Conservation (phyloP, 1,140 invertebrate species). For the Vanessa atalanta region DNA sequence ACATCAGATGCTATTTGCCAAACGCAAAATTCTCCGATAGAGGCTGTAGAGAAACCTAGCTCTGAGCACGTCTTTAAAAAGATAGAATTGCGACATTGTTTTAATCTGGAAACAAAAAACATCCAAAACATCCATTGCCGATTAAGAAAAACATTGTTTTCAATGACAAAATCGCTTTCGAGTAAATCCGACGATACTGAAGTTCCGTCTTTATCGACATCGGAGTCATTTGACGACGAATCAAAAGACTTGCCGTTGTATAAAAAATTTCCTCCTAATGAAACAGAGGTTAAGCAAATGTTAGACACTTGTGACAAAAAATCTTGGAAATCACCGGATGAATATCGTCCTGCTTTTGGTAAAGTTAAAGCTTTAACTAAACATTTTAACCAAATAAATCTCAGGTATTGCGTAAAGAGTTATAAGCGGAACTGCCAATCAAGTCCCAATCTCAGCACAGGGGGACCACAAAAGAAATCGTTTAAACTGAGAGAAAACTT, state of each 20-base stretch:
- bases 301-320: conserved; percentile 77
- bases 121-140: conserved; percentile 61
- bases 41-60: conserved; percentile 37
- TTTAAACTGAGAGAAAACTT: conserved; percentile 50
- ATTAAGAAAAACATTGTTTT: conserved; percentile 61
- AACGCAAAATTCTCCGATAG: conserved; percentile 58
- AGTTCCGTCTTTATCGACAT: conserved; percentile 62
- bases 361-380: conserved; percentile 84
- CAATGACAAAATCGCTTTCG: conserved; percentile 61
- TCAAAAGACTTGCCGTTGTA: conserved; percentile 38
- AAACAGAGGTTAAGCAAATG: conserved; percentile 47
- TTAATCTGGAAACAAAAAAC: conserved; percentile 57
- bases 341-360: conserved; percentile 82
- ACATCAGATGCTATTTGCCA: conserved; percentile 71
- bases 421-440: conserved; percentile 78
- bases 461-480: conserved; percentile 41
- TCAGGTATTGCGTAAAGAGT: conserved; percentile 70
- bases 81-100: conserved; percentile 54
- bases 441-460: conserved; percentile 71
- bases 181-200: conserved; percentile 69
- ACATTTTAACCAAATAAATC: conserved; percentile 81
- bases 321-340: conserved; percentile 84
- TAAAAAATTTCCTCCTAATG: conserved; percentile 40
- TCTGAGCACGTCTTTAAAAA: conserved; percentile 40
- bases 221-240: conserved; percentile 60